phyloP scores from a whole-genome alignment of 1,140 invertebrate species.

The Sminthurinus signatus region DNA sequence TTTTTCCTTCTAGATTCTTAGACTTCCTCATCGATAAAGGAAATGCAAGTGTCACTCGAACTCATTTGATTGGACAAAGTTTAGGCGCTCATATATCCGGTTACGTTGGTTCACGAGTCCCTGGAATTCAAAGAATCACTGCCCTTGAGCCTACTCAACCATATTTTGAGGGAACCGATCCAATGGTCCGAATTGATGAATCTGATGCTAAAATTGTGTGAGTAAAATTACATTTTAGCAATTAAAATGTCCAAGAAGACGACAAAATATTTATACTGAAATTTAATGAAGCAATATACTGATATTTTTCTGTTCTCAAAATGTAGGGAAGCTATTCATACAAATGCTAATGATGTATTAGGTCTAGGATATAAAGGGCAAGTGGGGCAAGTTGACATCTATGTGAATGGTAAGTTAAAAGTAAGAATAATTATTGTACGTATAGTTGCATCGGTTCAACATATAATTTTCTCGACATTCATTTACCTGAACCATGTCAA shows the following conservation, averaged over 20 bases:
- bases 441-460: no score
- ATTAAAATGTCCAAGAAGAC: no score
- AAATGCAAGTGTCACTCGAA: not conserved
- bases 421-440: no score
- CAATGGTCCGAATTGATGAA: slow-evolving; percentile 49
- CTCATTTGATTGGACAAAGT: slow-evolving; percentile 22
- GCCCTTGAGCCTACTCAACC: slow-evolving; percentile 51
- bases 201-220: slow-evolving; percentile 46
- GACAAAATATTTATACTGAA: no score
- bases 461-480: no score
- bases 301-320: no score
- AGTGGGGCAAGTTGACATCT: slow-evolving; percentile 8
- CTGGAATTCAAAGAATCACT: slow-evolving; percentile 5
- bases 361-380: slow-evolving; percentile 12
- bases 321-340: slow-evolving; percentile 48
- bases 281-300: no score
- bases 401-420: no score
- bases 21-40: slow-evolving; percentile 24
- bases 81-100: slow-evolving; percentile 19
- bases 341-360: slow-evolving; percentile 43
- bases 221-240: no score
- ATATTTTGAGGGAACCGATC: slow-evolving; percentile 48
- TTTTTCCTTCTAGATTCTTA: slow-evolving; percentile 32
- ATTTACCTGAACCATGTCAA: no score
- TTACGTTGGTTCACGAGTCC: slow-evolving; percentile 11